Percentiles rank a stretch among this genome's conserved stretches.
Conservation (phyloP, 2,888 invertebrate species). For the Oligia strigilis region DNA sequence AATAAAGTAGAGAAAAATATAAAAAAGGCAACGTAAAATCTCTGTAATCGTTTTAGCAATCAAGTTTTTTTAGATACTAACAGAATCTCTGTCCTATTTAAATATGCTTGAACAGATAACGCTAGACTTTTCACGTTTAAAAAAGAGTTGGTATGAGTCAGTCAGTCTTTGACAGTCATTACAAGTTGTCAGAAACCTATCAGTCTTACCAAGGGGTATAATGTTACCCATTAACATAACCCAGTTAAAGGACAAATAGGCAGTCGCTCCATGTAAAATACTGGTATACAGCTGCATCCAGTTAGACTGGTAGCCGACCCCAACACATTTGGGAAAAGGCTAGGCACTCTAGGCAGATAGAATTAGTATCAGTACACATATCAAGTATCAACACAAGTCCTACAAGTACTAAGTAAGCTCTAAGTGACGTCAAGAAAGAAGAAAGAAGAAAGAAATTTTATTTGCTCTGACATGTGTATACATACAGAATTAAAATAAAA, state of each 20-base stretch:
- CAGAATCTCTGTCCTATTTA: conserved; percentile 1
- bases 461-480: no score
- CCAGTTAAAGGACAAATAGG: background rate
- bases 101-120: conserved; percentile 31
- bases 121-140: no score
- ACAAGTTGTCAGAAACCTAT: no score
- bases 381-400: conserved; percentile 5
- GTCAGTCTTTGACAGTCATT: no score
- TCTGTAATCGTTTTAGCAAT: no score
- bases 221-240: background rate
- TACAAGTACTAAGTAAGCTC: conserved; percentile 37
- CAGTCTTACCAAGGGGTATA: background rate
- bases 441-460: no score
- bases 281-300: background rate
- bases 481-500: no score
- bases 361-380: conserved; percentile 7
- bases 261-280: background rate
- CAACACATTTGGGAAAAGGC: background rate
- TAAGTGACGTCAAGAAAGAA: conserved; percentile 52
- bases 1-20: background rate
- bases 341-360: background rate
- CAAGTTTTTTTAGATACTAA: background rate
- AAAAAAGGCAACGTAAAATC: no score
- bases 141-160: no score
- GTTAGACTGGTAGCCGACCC: background rate